A percentile compares a stretch with the other conserved stretches of the same genome.
Conservation (phyloP, 2,113 vertebrate species). For the Equus przewalskii region DNA sequence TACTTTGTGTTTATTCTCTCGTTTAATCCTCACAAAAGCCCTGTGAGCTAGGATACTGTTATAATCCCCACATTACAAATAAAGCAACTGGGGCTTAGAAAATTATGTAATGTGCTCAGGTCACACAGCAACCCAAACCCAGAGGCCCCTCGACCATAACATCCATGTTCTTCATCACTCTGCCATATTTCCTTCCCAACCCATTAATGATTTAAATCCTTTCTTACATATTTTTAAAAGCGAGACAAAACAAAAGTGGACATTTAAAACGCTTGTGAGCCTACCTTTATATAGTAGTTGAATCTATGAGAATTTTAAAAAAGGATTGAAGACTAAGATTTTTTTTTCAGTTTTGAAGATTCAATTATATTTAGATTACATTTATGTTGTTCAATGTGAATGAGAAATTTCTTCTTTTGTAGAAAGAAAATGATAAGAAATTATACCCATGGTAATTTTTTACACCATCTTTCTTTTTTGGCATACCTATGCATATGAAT, state of each 20-base stretch:
- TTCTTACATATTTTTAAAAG: neutral
- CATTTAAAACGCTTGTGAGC: constrained; percentile 17
- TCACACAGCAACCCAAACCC: neutral
- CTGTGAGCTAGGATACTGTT: neutral
- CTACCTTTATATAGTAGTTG: neutral
- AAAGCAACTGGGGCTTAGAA: neutral
- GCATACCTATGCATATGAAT: neutral
- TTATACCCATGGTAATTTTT: neutral
- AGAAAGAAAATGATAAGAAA: constrained; percentile 39
- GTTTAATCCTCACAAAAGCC: neutral
- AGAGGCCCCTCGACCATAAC: neutral
- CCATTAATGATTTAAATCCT: neutral
- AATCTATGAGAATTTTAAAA: neutral
- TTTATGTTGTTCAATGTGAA: neutral
- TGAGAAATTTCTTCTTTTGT: neutral
- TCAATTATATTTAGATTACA: constrained; percentile 14
- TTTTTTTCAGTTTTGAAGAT: constrained; percentile 2
- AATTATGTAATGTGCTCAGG: neutral
- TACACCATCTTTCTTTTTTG: neutral
- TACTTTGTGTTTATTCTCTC: neutral
- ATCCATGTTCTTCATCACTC: neutral
- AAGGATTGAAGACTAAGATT: neutral
- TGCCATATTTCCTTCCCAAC: neutral
- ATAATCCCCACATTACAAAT: neutral
- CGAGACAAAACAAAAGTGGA: neutral